Base-by-base conservation (phyloP, 2,797 vertebrate species). In the Argya squamiceps region DNA sequence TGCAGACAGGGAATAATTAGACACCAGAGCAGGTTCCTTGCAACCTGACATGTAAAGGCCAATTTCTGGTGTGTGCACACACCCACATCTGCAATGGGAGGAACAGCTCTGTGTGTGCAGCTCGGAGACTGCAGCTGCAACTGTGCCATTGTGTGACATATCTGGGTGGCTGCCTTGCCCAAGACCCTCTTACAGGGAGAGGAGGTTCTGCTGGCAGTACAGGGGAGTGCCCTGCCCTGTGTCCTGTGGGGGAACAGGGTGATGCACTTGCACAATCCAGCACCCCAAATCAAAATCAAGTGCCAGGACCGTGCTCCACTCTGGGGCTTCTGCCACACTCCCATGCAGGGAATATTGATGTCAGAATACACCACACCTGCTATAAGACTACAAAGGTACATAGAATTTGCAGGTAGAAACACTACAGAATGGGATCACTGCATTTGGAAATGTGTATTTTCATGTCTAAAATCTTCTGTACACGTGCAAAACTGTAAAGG, bases 51-150 rank as follows among this genome's bases (percentile, higher is more conserved):
- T 0, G 11, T 15, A 63, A 84, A 62, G 29, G 62, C 50, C 44
- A 46, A 13, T 67, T 67, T 70, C 36, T 88, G 29, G 15, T 37
- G 14, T 12, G 8, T 11, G n/a, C 60, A 67, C 12, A 56, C 12
- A 10, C 24, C 49, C 55, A 75, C 0, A 0, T 15, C 14, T 36
- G 29, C n/a, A 71, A 21, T 1, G 15, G 37, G 22, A 83, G 41
- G 15, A 60, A 21, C 1, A 0, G 10, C 36, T 69, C 47, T 44
- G 41, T 7, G 1, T 2, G 5, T 29, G 23, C 53, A 52, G 13
- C 20, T 9, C 11, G 18, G n/a, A 71, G 32, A 46, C 44, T 37
- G 52, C 3, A 11, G 44, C 47, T 75, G 19, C 58, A 62, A 2
- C 43, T 34, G 26, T 5, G 36, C 21, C 53, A 18, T 12, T 30